These are phyloP conservation scores for Oreotrochilus melanogaster DNA, from an alignment of 2,113 vertebrate genomes.

Conservation along the genomic window DNA sequence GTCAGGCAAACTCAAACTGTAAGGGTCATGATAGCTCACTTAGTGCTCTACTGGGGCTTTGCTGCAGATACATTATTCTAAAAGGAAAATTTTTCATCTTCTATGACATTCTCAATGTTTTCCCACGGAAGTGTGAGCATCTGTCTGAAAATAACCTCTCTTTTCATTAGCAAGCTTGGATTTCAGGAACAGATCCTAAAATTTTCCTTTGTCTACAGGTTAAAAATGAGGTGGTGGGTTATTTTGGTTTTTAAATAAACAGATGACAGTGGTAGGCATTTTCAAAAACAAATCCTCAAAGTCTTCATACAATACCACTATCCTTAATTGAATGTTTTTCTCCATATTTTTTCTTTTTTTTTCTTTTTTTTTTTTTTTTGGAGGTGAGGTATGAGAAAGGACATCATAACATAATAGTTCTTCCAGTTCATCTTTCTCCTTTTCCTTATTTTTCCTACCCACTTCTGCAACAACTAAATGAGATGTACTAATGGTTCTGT, in stretches of 20 bases:
- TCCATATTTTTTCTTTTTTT: neutral
- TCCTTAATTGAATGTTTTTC: neutral
- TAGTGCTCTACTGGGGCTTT: neutral
- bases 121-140: neutral
- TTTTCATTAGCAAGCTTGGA: neutral
- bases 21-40: neutral
- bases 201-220: neutral
- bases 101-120: neutral
- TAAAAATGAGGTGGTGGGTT: neutral
- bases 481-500: neutral
- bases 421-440: neutral
- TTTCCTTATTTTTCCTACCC: neutral
- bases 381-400: neutral
- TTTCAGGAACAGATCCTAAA: neutral
- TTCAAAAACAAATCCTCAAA: neutral
- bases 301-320: neutral
- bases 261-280: neutral
- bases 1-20: too few relatives aligned
- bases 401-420: neutral
- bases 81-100: neutral
- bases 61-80: neutral
- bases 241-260: neutral
- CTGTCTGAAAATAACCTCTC: neutral
- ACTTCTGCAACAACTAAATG: neutral
- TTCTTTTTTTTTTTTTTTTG: neutral